Evolutionary conservation across 2,888 invertebrate genomes (phyloP), one percentile per base, ranked within the genome.

Genomic region (Steromphala cineraria): DNA sequence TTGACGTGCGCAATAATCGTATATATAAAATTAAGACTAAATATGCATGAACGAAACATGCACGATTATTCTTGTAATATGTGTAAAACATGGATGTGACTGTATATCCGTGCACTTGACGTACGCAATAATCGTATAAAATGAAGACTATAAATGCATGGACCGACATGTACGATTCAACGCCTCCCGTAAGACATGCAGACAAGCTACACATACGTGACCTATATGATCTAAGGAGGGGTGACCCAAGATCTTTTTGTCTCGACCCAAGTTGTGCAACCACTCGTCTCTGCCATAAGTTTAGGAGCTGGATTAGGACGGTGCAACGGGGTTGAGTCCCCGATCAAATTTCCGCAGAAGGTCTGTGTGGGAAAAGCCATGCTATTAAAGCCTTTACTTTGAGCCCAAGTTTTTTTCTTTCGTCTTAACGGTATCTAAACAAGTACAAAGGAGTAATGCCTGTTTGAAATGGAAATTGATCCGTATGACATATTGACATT

Each of bases 371-470:
- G 62, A 62, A 62, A 62, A 62, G 62, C 62, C 62, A 28, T 62
- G 62, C 62, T 62, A 62, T 62, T 62, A 62, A 62, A 62, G 62
- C 62, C 62, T 62, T 62, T 28, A 62, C 62, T 62, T 62, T 62
- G 62, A 15, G 62, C 17, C 62, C 24, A 28, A 62, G 8, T 24
- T 62, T 62, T 62, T 62, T 62, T 62, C 62, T 28, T 62, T 62
- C 62, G 62, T 75, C 75, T 75, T 75, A 75, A 75, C 75, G 75
- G 75, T 75, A 75, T 75, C 40, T 75, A 75, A 75, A 75, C 75
- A 75, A 75, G 52, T 52, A 75, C 75, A 75, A 75, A 75, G 52
- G 24, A 75, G 28, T 62, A 62, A 24, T 75, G 75, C 75, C 40
- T 75, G 75, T 75, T 75, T 75, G 75, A 52, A 46, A 75, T 46